These are phyloP conservation scores for Drosophila neotestacea DNA, from an alignment of 2,888 invertebrate genomes.

Conservation along the genomic window DNA sequence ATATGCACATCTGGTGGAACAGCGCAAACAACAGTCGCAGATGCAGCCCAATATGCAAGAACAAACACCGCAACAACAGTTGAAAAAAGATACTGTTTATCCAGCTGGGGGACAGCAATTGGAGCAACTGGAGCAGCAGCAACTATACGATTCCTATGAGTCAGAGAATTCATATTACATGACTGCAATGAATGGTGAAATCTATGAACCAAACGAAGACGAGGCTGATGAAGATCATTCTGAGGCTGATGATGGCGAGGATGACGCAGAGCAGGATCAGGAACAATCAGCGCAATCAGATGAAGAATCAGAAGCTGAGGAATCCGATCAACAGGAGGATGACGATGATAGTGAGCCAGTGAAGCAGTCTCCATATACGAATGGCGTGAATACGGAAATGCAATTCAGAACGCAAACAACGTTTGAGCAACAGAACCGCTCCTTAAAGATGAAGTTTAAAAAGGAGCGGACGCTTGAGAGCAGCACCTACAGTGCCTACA, in stretches of 20 bases:
- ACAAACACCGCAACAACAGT: not conserved
- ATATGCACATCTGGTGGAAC: conserved; percentile 63
- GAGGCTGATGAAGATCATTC: conserved; percentile 23
- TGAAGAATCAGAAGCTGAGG: conserved; percentile 45
- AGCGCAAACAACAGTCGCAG: conserved; percentile 43
- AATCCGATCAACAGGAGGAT: conserved; percentile 27
- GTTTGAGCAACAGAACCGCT: conserved; percentile 83
- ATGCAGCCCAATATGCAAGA: conserved; percentile 11
- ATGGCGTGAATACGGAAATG: conserved; percentile 61
- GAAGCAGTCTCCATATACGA: conserved; percentile 38
- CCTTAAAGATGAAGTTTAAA: conserved; percentile 85
- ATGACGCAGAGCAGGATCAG: conserved; percentile 27
- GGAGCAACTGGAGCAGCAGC: conserved; percentile 23
- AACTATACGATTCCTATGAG: conserved; percentile 56
- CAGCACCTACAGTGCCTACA: conserved; percentile 82
- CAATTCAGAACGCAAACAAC: conserved; percentile 82
- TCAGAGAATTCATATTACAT: conserved; percentile 63
- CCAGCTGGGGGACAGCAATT: conserved; percentile 7
- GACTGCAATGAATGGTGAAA: conserved; percentile 56
- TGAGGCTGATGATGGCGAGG: conserved; percentile 23
- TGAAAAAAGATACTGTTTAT: conserved; percentile 13
- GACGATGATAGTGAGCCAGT: conserved; percentile 31
- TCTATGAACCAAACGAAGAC: conserved; percentile 43
- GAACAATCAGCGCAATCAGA: conserved; percentile 32
- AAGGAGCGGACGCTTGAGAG: conserved; percentile 82